Evolutionary conservation across 1,140 invertebrate genomes (phyloP), one percentile per base, ranked within the genome.

Genomic region (Bacillus rossius): DNA sequence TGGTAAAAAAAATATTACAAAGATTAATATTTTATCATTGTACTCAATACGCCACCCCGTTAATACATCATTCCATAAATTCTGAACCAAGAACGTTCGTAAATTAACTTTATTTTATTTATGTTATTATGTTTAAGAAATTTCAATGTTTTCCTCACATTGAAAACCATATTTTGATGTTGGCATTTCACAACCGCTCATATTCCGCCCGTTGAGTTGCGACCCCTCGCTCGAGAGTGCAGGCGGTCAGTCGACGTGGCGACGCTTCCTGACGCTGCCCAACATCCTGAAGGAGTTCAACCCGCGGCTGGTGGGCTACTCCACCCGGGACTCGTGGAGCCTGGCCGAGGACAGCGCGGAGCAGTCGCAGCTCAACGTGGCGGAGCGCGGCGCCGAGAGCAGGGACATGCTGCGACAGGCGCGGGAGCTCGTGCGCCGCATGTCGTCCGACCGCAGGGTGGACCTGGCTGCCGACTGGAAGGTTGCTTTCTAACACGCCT

Each of bases 401-500:
- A 79, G 81, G 56, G 86, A 89, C 64, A 86, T 87, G 10, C 71
- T 84, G 22, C 75, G 77, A n/a, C 85, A 88, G 66, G 86, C 85
- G 0, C 69, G 65, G 48, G 77, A 80, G 19, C 70, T 92, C 7
- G 83, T 91, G 2, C 78, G 81, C n/a, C 81, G 84, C 54, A 88
- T 92, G 65, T 82, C 78, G 63, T 77, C 70, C 16, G 81, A 88
- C 48, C 75, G 73, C 0, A 78, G 74, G 20, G 79, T 91, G 25
- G 76, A 89, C 67, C 74, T 84, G 7, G 70, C 79, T 0, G 78
- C 79, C 14, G 81, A 87, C 61, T 94, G 91, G 91, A 94, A 94
- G 79, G 85, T 88, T 66, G 51, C 19, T 17, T 55, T 55, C 34
- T 40, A 41, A 38, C 56, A 52, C 26, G 0, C 34, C 19, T 40